Conservation (phyloP, 2,113 vertebrate species). For the Petromus typicus region DNA sequence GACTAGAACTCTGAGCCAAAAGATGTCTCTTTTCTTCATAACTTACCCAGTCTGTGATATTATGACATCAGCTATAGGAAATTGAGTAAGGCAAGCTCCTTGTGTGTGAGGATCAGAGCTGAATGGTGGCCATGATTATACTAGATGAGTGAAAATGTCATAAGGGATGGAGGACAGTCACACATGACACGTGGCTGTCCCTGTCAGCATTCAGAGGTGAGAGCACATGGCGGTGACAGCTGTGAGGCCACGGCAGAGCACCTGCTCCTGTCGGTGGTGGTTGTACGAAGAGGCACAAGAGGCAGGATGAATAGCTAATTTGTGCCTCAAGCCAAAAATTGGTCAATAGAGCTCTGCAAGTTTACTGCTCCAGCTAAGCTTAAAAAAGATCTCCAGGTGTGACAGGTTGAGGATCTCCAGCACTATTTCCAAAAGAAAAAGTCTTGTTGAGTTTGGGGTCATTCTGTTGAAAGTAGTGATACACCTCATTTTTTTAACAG, state of each 20-base stretch:
- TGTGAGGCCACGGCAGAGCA: not conserved
- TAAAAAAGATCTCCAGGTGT: not conserved
- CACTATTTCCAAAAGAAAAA: not conserved
- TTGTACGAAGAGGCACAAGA: not conserved
- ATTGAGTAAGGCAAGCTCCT: not conserved
- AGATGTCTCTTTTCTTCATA: not conserved
- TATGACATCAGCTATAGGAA: not conserved
- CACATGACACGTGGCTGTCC: fast-evolving
- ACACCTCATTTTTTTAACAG: not conserved
- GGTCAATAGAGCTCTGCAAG: not conserved
- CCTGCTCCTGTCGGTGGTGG: fast-evolving
- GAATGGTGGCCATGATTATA: too few relatives aligned
- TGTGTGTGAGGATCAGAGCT: not conserved
- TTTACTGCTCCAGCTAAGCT: not conserved
- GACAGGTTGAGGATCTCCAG: not conserved
- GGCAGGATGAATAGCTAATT: not conserved
- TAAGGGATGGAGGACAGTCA: not conserved
- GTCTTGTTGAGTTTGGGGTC: not conserved
- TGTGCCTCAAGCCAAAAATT: not conserved
- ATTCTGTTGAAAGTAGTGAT: not conserved
- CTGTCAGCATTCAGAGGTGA: not conserved
- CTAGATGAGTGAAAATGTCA: not conserved
- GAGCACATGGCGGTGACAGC: not conserved
- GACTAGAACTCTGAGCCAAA: not conserved
- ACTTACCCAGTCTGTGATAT: not conserved